phyloP scores from a whole-genome alignment of 2,888 invertebrate genomes.

The Pseudococcus jackbeardsleyi region DNA sequence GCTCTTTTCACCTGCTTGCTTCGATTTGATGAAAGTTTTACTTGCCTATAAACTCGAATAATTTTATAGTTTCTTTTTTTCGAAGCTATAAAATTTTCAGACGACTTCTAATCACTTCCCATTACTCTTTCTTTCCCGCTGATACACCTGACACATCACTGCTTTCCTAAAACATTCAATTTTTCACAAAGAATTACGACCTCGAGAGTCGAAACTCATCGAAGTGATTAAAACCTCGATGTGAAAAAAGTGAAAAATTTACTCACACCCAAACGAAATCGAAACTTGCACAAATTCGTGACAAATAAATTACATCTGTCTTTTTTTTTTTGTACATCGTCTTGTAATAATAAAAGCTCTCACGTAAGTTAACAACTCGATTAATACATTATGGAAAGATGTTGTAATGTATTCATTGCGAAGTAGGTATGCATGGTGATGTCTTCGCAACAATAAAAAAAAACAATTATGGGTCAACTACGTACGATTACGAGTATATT shows the following conservation, averaged over 20 bases:
- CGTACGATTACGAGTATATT: not conserved
- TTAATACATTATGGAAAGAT: slow-evolving; percentile 1
- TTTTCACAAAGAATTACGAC: not conserved
- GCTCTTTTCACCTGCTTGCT: too few species aligned
- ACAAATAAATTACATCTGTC: slow-evolving; percentile 28
- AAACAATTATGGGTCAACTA: slow-evolving; percentile 42
- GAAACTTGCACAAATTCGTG: not conserved
- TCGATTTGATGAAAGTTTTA: too few species aligned
- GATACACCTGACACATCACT: not conserved
- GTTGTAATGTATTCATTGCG: slow-evolving; percentile 27
- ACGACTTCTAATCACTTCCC: not conserved
- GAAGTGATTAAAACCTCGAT: not conserved
- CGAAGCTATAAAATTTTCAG: not conserved
- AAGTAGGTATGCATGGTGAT: slow-evolving; percentile 6
- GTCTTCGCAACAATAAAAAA: slow-evolving; percentile 45
- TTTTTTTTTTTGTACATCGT: not conserved
- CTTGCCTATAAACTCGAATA: not conserved
- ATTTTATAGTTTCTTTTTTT: not conserved
- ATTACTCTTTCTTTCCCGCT: not conserved
- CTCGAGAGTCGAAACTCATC: not conserved
- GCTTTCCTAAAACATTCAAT: not conserved
- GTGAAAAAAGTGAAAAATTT: not conserved
- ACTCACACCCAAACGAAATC: not conserved
- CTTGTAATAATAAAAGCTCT: slow-evolving; percentile 19
- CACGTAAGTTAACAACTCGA: slow-evolving; percentile 10